Conservation (phyloP, 2,888 invertebrate species). For the Drosophila mayaguana region DNA sequence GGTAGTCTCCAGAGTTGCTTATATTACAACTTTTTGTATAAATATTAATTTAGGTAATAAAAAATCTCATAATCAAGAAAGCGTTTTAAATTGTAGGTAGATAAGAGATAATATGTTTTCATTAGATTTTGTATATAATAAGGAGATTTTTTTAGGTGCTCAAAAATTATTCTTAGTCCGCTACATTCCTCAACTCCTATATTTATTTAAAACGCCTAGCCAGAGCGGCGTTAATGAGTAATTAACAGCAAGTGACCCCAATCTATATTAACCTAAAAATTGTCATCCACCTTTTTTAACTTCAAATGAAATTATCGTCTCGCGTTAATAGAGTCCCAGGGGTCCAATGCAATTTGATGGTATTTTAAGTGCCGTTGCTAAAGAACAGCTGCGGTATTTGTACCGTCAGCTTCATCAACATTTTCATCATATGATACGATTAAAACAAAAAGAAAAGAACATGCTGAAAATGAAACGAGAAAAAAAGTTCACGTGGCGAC, state of each 20-base stretch:
- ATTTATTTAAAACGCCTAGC: background rate
- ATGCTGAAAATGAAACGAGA: conserved; percentile 5
- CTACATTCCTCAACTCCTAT: background rate
- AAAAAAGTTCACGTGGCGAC: conserved; percentile 39
- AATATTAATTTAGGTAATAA: too few species aligned
- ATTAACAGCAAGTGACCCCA: conserved; percentile 56
- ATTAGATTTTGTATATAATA: too few species aligned
- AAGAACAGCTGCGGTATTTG: conserved; percentile 43
- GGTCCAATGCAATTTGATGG: conserved; percentile 70
- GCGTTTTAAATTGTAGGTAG: too few species aligned
- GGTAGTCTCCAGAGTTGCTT: background rate
- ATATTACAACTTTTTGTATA: too few species aligned
- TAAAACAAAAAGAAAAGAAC: conserved; percentile 4
- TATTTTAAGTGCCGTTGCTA: conserved; percentile 64
- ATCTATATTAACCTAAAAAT: conserved; percentile 30
- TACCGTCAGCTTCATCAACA: conserved; percentile 51
- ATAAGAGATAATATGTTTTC: too few species aligned
- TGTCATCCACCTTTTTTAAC: background rate
- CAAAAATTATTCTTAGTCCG: too few species aligned
- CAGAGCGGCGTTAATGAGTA: conserved; percentile 37
- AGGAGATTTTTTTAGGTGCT: too few species aligned
- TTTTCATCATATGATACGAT: conserved; percentile 47
- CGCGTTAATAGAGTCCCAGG: conserved; percentile 47
- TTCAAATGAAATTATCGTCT: conserved; percentile 33
- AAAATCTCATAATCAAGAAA: too few species aligned